Base-by-base conservation (phyloP, 92 coral and sea anemone species). In the Scolanthus callimorphus region DNA sequence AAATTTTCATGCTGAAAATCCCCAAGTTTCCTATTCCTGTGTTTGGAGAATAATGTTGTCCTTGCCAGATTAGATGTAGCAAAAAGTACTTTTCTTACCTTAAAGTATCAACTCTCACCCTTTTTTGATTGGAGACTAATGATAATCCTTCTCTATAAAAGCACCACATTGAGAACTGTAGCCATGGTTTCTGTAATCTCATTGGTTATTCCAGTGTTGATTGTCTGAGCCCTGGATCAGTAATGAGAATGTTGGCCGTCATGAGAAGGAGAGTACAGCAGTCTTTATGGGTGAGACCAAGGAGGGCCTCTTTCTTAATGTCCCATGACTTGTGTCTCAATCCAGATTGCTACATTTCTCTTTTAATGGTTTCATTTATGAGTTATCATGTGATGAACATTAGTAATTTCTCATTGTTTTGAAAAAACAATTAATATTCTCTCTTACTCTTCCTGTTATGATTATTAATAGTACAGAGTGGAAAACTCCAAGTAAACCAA, bases 181-280 rank as follows among this genome's bases (percentile, higher is more conserved):
- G 72, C 89, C 83, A 61, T 17, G 71, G 74, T 50, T n/a, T 11
- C 65, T 28, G 39, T 49, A 59, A 62, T 25, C 30, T 37, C 30
- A 24, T 25, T 47, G 69, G 46, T 39, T 62, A 2, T 11, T 57
- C 45, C 59, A 62, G 69, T n/a, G 51, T 29, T 26, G 39, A 50
- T 52, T 34, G 74, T 55, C 11, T 6, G 31, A 38, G 25, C 65
- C 31, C 58, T 86, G 89, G 95, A 63, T 72, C 65, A 64, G 90
- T 83, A 39, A 78, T 92, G 85, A 70, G 78, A 78, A 81, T 84
- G 88, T 68, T 80, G 98, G 98, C 78, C 75, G 90, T 88, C 88
- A 81, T 45, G 96, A 74, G 98, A 92, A 92, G 98, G 85, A 92
- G 76, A 92, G 34, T 15, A 81, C 74, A 45, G 88, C 94, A 77